Evolutionary conservation across 2,797 vertebrate genomes (phyloP).

Genomic region (Trachops cirrhosus): DNA sequence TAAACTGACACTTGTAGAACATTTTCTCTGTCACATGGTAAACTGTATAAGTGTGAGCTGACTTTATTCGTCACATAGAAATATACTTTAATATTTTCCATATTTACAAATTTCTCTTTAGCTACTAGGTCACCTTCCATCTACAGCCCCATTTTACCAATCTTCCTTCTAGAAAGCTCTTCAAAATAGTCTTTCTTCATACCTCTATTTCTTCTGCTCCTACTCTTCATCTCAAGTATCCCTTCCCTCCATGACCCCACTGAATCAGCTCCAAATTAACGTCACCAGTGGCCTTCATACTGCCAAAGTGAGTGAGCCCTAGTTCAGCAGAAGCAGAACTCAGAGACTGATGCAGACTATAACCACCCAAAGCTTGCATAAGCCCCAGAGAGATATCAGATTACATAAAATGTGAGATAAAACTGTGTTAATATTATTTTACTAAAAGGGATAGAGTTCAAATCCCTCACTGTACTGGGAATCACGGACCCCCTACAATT

Average conservation of each 20-base stretch:
- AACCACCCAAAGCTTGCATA: background rate
- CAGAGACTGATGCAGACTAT: background rate
- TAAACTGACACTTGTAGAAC: background rate
- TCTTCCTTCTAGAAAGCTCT: background rate
- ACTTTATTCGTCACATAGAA: constrained; percentile 21
- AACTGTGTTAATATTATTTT: background rate
- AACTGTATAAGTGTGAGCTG: background rate
- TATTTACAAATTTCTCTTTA: background rate
- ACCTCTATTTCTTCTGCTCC: background rate
- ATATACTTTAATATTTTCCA: background rate
- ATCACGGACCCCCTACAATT: background rate
- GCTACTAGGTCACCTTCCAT: background rate
- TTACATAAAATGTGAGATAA: background rate
- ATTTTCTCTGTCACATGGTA: background rate
- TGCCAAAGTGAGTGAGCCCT: background rate
- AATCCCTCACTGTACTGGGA: background rate
- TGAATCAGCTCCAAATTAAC: background rate
- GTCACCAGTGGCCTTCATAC: background rate
- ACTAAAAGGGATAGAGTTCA: background rate
- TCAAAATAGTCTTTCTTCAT: background rate
- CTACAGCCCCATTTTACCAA: background rate
- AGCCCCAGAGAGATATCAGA: background rate
- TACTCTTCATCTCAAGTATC: background rate
- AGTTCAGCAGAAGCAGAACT: background rate
- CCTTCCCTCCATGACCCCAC: fast-evolving